Evolutionary conservation across 23 tunicate genomes (phyloP), one percentile per base, ranked within the genome.

Genomic region (Trididemnum nubilum): DNA sequence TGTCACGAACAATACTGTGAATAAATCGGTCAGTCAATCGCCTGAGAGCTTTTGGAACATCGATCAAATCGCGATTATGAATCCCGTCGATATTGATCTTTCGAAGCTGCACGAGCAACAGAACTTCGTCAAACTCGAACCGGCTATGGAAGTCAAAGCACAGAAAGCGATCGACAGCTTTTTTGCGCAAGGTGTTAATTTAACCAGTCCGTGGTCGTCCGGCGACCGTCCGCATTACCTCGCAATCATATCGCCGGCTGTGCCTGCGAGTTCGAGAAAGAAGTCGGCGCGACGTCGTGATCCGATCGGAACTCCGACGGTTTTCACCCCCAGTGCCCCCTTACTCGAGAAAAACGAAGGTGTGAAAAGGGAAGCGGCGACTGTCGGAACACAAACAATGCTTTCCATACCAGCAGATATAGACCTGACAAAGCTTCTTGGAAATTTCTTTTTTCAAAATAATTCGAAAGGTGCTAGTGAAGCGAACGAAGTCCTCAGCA

Each of bases 111-210:
- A 92, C 34, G 82, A 86, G 35, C 97, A 92, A 63, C 91, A 92
- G 63, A 79, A 86, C 34, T 61, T 83, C 59, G 87, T 86, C 0
- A 71, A 70, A 39, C 77, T 92, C 44, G 97, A 92, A 61, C 85
- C 87, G 2, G 91, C 76, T 18, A 74, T 60, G 28, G 91, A 92
- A 63, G 22, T 39, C 31, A 75, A 81, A 71, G 91, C 97, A 1
- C 97, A 92, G 35, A 75, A 82, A 64, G 97, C 97, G 3, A 92
- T 92, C 29, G 97, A 92, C 32, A 83, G 88, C 7, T 92, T 92
- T 82, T 92, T 92, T 51, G 78, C 91, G 34, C 82, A 71, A 57
- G 78, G 71, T 21, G 59, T 92, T 26, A 80, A 92, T 30, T 78
- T 92, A 23, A 69, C 91, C 0, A 90, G 95, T 39, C 95, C 95